Evolutionary conservation across 2,888 invertebrate species (phyloP).

Genomic region (Aricia artaxerxes): DNA sequence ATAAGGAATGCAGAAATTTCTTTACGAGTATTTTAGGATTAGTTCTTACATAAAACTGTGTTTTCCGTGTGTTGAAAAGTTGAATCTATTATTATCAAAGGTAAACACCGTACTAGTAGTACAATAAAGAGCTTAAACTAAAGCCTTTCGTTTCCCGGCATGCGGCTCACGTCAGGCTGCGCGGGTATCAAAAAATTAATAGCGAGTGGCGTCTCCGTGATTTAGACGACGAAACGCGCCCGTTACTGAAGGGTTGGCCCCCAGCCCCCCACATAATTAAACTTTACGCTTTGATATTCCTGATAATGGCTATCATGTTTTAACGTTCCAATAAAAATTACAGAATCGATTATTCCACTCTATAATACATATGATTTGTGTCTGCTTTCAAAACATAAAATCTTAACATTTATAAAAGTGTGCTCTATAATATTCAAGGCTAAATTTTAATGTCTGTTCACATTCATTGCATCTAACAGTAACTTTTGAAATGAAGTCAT

Average conservation of each 20-base stretch:
- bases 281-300: constrained; percentile 57
- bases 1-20: too few relatives aligned
- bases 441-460: background rate
- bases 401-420: background rate
- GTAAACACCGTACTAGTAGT: background rate
- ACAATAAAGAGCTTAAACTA: background rate
- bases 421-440: background rate
- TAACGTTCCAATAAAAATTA: constrained; percentile 35
- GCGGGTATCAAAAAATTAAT: constrained; percentile 66
- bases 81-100: background rate
- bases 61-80: background rate
- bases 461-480: background rate
- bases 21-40: too few relatives aligned
- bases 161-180: constrained; percentile 25
- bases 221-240: constrained; percentile 71
- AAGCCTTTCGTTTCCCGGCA: background rate
- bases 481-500: background rate
- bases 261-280: constrained; percentile 68
- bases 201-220: constrained; percentile 69
- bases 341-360: constrained; percentile 3
- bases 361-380: background rate
- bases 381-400: background rate
- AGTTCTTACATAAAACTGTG: too few relatives aligned
- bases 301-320: constrained; percentile 47
- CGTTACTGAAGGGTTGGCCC: constrained; percentile 71